Conservation (phyloP, 2,113 vertebrate genomes). For the Ameiurus melas region DNA sequence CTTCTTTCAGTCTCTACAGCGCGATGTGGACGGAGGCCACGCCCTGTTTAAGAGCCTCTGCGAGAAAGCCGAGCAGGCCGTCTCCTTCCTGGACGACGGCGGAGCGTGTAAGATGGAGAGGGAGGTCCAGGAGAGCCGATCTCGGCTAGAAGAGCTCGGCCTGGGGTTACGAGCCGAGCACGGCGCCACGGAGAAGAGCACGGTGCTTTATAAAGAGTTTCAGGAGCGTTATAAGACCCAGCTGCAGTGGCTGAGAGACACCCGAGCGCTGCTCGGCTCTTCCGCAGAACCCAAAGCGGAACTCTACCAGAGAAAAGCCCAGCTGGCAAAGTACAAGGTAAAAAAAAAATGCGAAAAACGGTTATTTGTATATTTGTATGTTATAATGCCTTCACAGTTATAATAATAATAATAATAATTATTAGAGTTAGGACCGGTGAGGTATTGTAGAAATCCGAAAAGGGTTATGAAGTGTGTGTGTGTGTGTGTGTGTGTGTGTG, state of each 20-base stretch:
- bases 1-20: conserved; percentile 68
- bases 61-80: conserved; percentile 83
- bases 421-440: neutral
- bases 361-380: neutral
- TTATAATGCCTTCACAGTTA: neutral
- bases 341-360: no score
- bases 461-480: neutral
- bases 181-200: conserved; percentile 80
- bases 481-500: neutral
- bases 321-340: conserved; percentile 96
- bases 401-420: neutral
- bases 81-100: conserved; percentile 77
- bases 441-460: neutral
- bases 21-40: conserved; percentile 88
- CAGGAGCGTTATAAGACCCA: conserved; percentile 86
- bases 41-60: conserved; percentile 86
- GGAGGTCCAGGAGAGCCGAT: conserved; percentile 76
- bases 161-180: conserved; percentile 83
- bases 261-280: conserved; percentile 73
- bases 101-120: conserved; percentile 79
- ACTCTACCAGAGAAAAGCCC: conserved; percentile 93
- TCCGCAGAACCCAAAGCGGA: conserved; percentile 88
- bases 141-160: conserved; percentile 83
- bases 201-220: conserved; percentile 89
- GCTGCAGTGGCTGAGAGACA: conserved; percentile 84